Conservation (phyloP, 2,888 invertebrate genomes). For the Agrotis segetum region DNA sequence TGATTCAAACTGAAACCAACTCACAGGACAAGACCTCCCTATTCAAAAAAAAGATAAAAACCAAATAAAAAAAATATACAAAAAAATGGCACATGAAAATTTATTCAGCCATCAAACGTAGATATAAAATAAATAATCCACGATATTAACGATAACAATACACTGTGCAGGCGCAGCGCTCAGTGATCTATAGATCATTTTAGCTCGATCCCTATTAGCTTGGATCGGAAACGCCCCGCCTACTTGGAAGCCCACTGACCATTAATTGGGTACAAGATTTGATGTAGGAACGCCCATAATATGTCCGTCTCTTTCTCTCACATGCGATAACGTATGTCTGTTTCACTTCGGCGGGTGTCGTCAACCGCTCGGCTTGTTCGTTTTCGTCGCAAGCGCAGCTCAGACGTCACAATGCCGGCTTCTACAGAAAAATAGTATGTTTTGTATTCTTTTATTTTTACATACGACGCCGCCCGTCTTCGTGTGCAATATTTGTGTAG, state of each 20-base stretch:
- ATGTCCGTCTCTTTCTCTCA: slow-evolving; percentile 71
- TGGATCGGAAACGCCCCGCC: slow-evolving; percentile 85
- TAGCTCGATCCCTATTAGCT: slow-evolving; percentile 88
- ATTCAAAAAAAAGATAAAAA: slow-evolving; percentile 70
- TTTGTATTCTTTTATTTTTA: slow-evolving; percentile 80
- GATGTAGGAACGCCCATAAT: slow-evolving; percentile 84
- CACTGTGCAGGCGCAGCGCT: slow-evolving; percentile 79
- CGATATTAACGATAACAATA: slow-evolving; percentile 88
- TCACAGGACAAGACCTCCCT: slow-evolving; percentile 64
- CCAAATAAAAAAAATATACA: slow-evolving; percentile 50
- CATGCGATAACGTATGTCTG: slow-evolving; percentile 43
- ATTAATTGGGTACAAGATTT: slow-evolving; percentile 89
- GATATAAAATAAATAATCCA: slow-evolving; percentile 87
- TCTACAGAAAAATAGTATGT: slow-evolving; percentile 88
- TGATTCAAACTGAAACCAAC: slow-evolving; percentile 4
- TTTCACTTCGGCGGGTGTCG: slow-evolving; percentile 71
- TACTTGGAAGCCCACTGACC: slow-evolving; percentile 88
- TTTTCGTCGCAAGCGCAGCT: slow-evolving; percentile 85
- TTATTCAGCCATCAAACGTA: slow-evolving; percentile 86
- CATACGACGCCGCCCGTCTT: slow-evolving; percentile 76
- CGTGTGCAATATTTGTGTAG: slow-evolving; percentile 89
- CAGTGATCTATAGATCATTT: slow-evolving; percentile 90
- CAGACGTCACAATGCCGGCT: slow-evolving; percentile 84
- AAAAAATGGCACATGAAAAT: slow-evolving; percentile 79
- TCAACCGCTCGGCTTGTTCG: slow-evolving; percentile 78